Evolutionary conservation across 2,888 invertebrate species (phyloP).

Genomic region (Spilarctia lutea): DNA sequence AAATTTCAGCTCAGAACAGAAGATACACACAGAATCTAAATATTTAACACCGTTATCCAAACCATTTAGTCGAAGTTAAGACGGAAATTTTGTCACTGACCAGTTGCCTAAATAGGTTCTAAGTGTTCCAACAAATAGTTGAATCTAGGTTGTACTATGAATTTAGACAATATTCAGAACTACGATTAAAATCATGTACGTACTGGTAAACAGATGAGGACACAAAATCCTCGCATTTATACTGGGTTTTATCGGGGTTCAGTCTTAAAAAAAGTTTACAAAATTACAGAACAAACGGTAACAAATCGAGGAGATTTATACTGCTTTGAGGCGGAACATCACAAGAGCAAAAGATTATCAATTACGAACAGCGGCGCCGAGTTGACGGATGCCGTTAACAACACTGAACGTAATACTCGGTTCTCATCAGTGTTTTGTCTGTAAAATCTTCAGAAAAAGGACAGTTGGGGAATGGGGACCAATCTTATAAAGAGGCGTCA

Average conservation of each 20-base stretch:
- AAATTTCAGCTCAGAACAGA: too few relatives aligned
- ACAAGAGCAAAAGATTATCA: slow-evolving; percentile 27
- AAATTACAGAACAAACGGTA: slow-evolving; percentile 45
- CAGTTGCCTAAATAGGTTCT: too few relatives aligned
- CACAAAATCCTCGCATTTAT: slow-evolving; percentile 30
- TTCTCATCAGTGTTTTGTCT: not conserved
- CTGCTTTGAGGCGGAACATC: slow-evolving; percentile 32
- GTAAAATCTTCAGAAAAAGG: slow-evolving; percentile 2
- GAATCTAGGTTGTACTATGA: too few relatives aligned
- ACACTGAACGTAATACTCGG: not conserved
- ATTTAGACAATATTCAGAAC: too few relatives aligned
- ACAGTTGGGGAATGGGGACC: not conserved
- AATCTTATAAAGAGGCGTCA: slow-evolving; percentile 5
- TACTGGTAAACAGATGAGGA: not conserved
- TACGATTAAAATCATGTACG: not conserved
- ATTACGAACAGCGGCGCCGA: slow-evolving; percentile 9
- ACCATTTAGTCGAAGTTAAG: too few relatives aligned
- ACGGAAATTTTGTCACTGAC: too few relatives aligned
- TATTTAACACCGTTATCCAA: too few relatives aligned
- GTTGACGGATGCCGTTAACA: slow-evolving; percentile 3
- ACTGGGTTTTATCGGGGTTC: slow-evolving; percentile 26
- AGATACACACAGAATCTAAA: too few relatives aligned
- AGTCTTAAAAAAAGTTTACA: slow-evolving; percentile 37
- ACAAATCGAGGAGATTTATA: slow-evolving; percentile 44
- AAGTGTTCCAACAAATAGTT: too few relatives aligned